Evolutionary conservation across 2,113 vertebrate species (phyloP), one percentile per base, ranked within the genome.

Genomic region (Melospiza georgiana): DNA sequence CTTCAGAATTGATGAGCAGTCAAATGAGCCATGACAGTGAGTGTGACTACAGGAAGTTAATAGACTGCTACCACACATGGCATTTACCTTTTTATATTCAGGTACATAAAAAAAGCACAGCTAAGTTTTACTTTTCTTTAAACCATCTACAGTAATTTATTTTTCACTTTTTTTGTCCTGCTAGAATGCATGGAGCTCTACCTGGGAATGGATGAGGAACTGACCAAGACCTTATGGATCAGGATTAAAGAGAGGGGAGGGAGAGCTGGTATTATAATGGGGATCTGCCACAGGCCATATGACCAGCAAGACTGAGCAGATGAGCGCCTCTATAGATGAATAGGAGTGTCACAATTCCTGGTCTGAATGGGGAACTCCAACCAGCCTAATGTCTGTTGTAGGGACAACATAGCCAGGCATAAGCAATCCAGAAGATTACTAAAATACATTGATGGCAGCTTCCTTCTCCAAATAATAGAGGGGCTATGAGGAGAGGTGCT

Each of bases 311-410:
- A 43, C 41, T 35, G 24, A 62, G 25, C 5, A 52, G 30, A 43
- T 62, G 17, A 55, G 13, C 14, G 9, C 10, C 17, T 69, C 48
- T 69, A 1, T 13, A 55, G n/a, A 35, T 7, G 25, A 10, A 46
- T 3, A 11, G 24, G 15, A 76, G 10, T 0, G 0, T 22, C 28
- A 52, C 23, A 46, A 28, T 39, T 75, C 11, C 61, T 52, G 9
- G 15, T 54, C 39, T 25, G 17, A 39, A 18, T 41, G 28, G 41
- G 13, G 12, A 30, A 17, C 7, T 46, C 57, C 33, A 39, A 24
- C 9, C 8, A 52, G 11, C 16, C 9, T 23, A 10, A 21, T 22
- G 9, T 46, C 28, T n/a, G 24, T 25, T 75, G n/a, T 28, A 67
- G 46, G 39, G 23, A 52, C 23, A 39, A 30, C 12, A 48, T 7